Base-by-base conservation (phyloP, 2,888 invertebrate genomes). In the Drosophila atripex region DNA sequence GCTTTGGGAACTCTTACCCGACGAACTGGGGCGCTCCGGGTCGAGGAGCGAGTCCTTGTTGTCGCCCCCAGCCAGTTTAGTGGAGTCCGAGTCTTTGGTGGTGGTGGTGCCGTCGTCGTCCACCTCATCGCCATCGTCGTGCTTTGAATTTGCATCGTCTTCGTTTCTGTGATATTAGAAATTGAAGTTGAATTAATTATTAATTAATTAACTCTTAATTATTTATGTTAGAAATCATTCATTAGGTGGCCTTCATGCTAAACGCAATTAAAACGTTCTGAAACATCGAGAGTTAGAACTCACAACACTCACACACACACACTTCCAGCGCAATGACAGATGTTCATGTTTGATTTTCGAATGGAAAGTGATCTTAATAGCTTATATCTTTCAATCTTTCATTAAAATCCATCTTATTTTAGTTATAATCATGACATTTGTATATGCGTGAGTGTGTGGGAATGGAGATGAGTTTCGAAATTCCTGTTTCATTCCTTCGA, bases 11-110 rank as follows among this genome's bases (percentile, higher is more conserved):
- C 79, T 89, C 88, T 90, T 90, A 92, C 92, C 92, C 85, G 92
- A 92, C 86, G 92, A 92, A 84, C 91, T 91, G 66, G 92, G 92
- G 69, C 92, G 90, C 84, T 92, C 91, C 68, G 90, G 87, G 86
- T 92, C 92, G 66, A 89, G 86, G 68, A 89, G 86, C 69, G 90
- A 90, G 69, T 91, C 91, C 82, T 90, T 91, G 66, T 89, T 90
- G 49, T 90, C 91, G 79, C 89, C 88, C 41, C 87, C 75, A 47
- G 89, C 88, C 60, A 90, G 74, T 71, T 90, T 90, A 68, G 91
- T 90, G 70, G 91, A 91, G 86, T 91, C 92, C 5, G 91, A 91
- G 80, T 92, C 92, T 90, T 92, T 92, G 75, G 91, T 92, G 39
- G 91, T 91, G 32, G 91, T 89, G 46, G 91, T 91, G 73, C 90